Base-by-base conservation (phyloP, 2,113 vertebrate species). In the Plecotus auritus region DNA sequence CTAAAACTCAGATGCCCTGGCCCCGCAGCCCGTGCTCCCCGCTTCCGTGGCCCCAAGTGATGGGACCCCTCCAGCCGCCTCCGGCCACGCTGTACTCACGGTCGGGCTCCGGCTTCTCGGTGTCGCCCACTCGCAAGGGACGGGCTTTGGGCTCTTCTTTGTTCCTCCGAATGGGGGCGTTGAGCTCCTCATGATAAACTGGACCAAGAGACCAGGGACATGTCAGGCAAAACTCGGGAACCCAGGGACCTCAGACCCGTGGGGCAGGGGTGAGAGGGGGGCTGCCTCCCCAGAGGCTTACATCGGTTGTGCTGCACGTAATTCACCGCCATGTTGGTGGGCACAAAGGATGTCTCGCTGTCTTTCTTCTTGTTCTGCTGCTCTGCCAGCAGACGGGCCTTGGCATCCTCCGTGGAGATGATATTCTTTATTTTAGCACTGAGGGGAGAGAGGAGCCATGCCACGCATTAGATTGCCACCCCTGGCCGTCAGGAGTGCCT, bases 381-480 rank as follows among this genome's bases (percentile, higher is more conserved):
- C 96, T 99, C 99, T 5, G 99, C 99, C 96, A 99, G 97, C 72
- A 99, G 98, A 64, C 99, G 99, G 51, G 99, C 99, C 98, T 99
- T 99, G 81, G 99, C 99, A 0, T 99, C 99, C 91, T 99, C 99
- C 23, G 99, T 99, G 42, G 98, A 98, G 91, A 99, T 99, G 7
- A 99, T 99, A 92, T 99, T 99, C 97, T 99, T 99, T 80, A 99
- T 99, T 97, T 99, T 99, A 81, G 99, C 99, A 4, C 99, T 99
- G 40, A 9, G 9, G 17, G 90, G 89, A 47, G 59, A 96, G 61
- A 84, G 84, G 45, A 77, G 56, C n/a, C 78, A 51, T 1, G 40
- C 16, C 35, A 16, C 1, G 0, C 0, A 0, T 83, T 17, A 93
- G 88, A 13, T 9, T 17, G 1, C 9, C 1, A 7, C 12, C 9